Base-by-base conservation (phyloP, 2,888 invertebrate species). In the Masnerella sp. region DNA sequence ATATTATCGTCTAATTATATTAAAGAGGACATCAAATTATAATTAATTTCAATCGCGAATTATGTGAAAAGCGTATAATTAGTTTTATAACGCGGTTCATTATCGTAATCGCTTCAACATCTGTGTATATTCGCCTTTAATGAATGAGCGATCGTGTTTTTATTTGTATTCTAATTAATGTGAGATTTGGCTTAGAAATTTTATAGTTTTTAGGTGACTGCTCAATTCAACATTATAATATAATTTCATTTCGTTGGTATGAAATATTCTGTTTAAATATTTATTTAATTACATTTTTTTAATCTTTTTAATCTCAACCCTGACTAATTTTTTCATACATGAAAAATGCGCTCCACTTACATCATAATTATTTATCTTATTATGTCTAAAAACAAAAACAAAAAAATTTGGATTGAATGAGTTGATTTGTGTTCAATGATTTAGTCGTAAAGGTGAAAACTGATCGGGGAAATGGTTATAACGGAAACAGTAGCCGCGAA, bases 11-110 rank as follows among this genome's bases (percentile, higher is more conserved):
- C 22, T 56, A 65, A 56, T 65, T 56, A 45, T 65, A 56, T 65
- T 56, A 65, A 65, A 56, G 54, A 65, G 65, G 38, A 65, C 65
- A 47, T 40, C 36, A 47, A 65, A 56, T 65, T 51, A 58, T 49
- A 67, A 67, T 67, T 58, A 67, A 67, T 58, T 68, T 45, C 3
- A 59, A 51, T 36, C 59, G 32, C 25, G 36, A 15, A 43, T 28
- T 49, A 68, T 43, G 49, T 36, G 59, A 51, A 43, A 59, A 36
- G 18, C 43, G 34, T 52, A 36, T 52, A 59, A 59, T 52, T 59
- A 59, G 36, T 49, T 68, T 58, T 59, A 52, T 59, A 68, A 51
- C 56, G 56, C 28, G 20, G 18, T 38, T 59, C n/a, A 68, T 59
- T 59, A 68, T 58, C 25, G 51, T 59, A 51, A 59, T 51, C 15